A percentile compares a stretch with the other conserved stretches of the same genome.
Conservation (phyloP, 2,888 invertebrate species). For the Melinopterus prodromus region DNA sequence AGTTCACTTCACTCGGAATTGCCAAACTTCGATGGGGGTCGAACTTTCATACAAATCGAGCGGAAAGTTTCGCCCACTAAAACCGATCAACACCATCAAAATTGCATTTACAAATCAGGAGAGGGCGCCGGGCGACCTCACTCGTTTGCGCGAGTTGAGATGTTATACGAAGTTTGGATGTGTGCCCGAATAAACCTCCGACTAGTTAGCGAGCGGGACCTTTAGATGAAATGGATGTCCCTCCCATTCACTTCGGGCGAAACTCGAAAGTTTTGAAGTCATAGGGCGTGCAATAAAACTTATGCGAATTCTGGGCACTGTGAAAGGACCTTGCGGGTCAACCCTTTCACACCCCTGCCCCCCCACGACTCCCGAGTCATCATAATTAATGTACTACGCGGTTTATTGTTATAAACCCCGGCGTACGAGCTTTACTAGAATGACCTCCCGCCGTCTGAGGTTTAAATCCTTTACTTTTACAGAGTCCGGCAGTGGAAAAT, state of each 20-base stretch:
- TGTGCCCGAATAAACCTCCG: background rate
- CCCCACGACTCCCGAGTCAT: no score
- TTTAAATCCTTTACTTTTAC: no score
- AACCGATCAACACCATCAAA: constrained; percentile 37
- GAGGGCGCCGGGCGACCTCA: background rate
- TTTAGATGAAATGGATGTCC: background rate
- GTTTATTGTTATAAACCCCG: no score
- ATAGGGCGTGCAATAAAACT: background rate
- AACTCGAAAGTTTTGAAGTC: background rate
- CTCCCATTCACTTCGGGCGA: background rate
- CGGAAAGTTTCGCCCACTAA: constrained; percentile 24
- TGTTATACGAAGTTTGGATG: constrained; percentile 18
- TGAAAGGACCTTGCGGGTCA: background rate
- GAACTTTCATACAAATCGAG: constrained; percentile 18
- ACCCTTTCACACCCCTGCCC: background rate
- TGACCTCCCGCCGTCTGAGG: no score
- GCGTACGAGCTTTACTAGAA: no score
- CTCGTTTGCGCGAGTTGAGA: background rate
- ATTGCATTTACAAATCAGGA: constrained; percentile 36
- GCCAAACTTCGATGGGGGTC: background rate
- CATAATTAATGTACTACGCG: no score
- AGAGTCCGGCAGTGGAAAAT: no score
- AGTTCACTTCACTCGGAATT: background rate
- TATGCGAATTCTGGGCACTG: background rate
- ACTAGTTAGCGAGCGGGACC: background rate